Evolutionary conservation across 1,140 invertebrate species (phyloP).

Genomic region (Dreissena rostriformis): DNA sequence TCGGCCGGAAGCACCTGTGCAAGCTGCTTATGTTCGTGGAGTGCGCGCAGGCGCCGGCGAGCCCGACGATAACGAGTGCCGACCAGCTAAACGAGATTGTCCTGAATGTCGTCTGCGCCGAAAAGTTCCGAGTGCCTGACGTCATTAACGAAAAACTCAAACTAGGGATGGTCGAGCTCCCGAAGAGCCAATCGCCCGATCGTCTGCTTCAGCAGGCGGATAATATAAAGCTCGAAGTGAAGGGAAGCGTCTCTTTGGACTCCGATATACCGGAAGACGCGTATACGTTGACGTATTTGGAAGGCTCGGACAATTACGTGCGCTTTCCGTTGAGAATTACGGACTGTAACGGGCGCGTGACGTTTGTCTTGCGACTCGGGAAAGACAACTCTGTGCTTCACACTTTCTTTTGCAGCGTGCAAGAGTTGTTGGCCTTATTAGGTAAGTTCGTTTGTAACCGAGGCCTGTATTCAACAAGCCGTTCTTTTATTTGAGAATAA

Average conservation of each 20-base stretch:
- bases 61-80: not conserved
- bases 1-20: conserved; percentile 51
- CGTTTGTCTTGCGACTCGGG: conserved; percentile 35
- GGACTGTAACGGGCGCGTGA: conserved; percentile 38
- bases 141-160: conserved; percentile 48
- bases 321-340: conserved; percentile 45
- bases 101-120: conserved; percentile 42
- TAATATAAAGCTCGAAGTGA: conserved; percentile 51
- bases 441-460: conserved; percentile 19
- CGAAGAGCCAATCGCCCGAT: conserved; percentile 56
- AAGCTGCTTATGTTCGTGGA: conserved; percentile 53
- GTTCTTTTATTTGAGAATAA: too few species aligned
- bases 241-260: conserved; percentile 41
- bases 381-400: conserved; percentile 50
- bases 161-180: conserved; percentile 50
- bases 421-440: conserved; percentile 30
- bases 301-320: conserved; percentile 56
- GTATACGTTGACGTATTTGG: conserved; percentile 47
- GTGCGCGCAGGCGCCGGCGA: not conserved
- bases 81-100: conserved; percentile 35
- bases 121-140: conserved; percentile 43
- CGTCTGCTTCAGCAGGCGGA: conserved; percentile 48
- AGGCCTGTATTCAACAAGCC: too few species aligned
- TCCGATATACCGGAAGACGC: conserved; percentile 51
- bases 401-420: conserved; percentile 44